Evolutionary conservation across 1,140 invertebrate genomes (phyloP), one percentile per base, ranked within the genome.

Genomic region (Akabosia matsudoensis): DNA sequence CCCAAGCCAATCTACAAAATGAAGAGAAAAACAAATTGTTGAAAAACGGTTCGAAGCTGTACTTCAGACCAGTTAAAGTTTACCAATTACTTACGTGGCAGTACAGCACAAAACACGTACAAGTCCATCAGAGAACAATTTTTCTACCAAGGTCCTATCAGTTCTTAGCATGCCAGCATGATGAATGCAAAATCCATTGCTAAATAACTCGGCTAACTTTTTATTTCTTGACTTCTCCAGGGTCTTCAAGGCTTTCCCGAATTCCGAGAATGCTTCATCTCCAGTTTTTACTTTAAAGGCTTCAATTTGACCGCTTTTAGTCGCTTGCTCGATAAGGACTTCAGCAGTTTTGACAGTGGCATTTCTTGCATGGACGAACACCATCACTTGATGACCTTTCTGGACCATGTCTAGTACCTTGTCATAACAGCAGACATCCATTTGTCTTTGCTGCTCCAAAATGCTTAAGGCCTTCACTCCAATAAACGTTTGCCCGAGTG

Each of bases 361-460:
- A 88, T 98, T 99, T 52, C 98, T 87, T 0, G 97, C 95, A 85
- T 99, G 97, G 0, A 99, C 98, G 86, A 99, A 99, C 0, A 99
- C 94, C 95, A 99, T 98, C 0, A 98, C 96, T 87, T 99, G 97
- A 84, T 98, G 92, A 0, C 94, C 95, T 82, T 93, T 90, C 80
- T 90, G 88, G 0, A 98, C 90, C 88, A 95, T 93, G 16, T 94
- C 90, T 0, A 91, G 80, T 3, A 96, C 93, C 88, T 98, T 96
- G 26, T 98, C 92, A 85, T 97, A 99, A 84, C 96, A 97, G 79
- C 96, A 89, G 70, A 90, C 87, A 85, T 99, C 96, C 93, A 99
- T 97, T 82, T 93, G 90, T n/a, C 64, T 74, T 80, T 92, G 87
- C 84, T 93, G 91, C 85, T 94, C 90, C 73, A 93, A 82, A 77